These are phyloP conservation scores for Nasonovia ribisnigri DNA, from an alignment of 2,888 invertebrate species.

Conservation along the genomic window DNA sequence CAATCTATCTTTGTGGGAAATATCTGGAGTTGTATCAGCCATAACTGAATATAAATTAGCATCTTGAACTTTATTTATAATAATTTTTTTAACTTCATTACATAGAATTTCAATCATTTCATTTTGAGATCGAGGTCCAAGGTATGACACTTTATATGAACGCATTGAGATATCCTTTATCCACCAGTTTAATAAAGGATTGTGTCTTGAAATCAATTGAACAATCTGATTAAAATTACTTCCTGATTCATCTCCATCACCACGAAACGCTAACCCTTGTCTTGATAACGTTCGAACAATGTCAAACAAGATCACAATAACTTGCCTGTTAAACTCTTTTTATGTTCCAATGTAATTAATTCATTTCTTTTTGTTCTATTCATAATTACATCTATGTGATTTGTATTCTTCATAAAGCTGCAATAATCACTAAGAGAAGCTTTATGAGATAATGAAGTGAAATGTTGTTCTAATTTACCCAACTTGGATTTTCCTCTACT, in stretches of 20 bases:
- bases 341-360: conserved; percentile 10
- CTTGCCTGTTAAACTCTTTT: conserved; percentile 13
- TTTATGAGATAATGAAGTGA: conserved; percentile 22
- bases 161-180: conserved; percentile 4
- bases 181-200: neutral
- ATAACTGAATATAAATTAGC: neutral
- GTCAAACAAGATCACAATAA: conserved; percentile 13
- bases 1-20: no score
- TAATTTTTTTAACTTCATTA: conserved; percentile 20
- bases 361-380: neutral
- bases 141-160: neutral
- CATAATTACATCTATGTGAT: conserved; percentile 10
- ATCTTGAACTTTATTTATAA: neutral
- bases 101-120: neutral
- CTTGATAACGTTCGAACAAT: neutral
- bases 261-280: neutral
- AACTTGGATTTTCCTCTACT: neutral
- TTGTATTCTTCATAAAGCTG: neutral
- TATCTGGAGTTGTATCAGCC: no score
- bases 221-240: neutral
- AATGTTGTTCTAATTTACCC: conserved; percentile 19
- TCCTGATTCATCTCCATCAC: neutral
- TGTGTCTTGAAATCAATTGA: conserved; percentile 2
- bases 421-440: neutral
- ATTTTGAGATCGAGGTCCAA: neutral